These are phyloP conservation scores for Argynnis bischoffii DNA, from an alignment of 2,888 invertebrate species.

Conservation along the genomic window DNA sequence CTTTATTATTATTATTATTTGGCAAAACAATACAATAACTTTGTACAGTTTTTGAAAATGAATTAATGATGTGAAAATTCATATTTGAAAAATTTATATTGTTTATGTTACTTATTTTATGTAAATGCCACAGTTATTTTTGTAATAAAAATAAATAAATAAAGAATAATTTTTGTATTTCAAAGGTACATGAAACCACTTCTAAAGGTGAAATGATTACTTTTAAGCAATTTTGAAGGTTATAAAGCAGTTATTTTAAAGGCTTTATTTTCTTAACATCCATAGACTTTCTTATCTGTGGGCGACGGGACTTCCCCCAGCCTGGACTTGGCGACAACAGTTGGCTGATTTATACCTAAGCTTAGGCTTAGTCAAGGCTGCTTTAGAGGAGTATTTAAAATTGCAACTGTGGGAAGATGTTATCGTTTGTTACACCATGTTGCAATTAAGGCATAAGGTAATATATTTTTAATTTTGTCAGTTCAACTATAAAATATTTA, in stretches of 20 bases:
- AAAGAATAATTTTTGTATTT: no score
- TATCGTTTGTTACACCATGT: constrained; percentile 92
- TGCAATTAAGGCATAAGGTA: constrained; percentile 92
- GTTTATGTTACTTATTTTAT: no score
- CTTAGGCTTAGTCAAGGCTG: constrained; percentile 92
- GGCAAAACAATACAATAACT: neutral
- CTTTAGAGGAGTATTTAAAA: constrained; percentile 88
- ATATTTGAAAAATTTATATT: no score
- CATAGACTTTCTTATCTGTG: constrained; percentile 85
- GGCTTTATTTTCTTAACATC: neutral
- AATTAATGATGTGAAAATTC: no score
- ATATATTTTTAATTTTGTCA: neutral
- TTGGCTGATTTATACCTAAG: constrained; percentile 90
- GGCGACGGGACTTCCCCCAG: constrained; percentile 86
- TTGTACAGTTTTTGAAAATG: neutral
- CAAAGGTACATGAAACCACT: no score
- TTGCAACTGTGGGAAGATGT: constrained; percentile 96
- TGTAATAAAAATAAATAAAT: no score
- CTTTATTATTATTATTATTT: neutral
- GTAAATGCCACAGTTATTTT: no score
- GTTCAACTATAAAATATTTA: neutral
- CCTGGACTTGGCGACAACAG: constrained; percentile 89
- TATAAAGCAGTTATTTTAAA: no score
- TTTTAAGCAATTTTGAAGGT: no score
- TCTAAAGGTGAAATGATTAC: no score